Evolutionary conservation across 2,888 invertebrate species (phyloP).

Genomic region (Xanthorhoe spadicearia): DNA sequence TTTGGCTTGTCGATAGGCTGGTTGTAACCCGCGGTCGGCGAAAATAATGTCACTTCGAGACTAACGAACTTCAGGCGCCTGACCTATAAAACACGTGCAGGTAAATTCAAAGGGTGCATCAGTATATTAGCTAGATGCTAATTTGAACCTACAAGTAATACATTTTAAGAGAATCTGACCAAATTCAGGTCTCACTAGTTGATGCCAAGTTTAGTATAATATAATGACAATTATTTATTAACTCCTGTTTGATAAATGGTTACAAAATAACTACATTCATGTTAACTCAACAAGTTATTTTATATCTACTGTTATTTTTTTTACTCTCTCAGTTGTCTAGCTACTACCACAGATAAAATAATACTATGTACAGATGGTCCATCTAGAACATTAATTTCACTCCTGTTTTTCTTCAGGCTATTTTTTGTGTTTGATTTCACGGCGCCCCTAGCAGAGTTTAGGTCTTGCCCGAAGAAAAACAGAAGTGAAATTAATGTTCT

Average conservation of each 20-base stretch:
- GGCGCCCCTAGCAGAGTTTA: too few relatives aligned
- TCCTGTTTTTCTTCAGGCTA: too few relatives aligned
- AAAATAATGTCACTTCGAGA: conserved; percentile 84
- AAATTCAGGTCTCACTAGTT: background rate
- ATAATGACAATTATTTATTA: background rate
- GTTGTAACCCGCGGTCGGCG: conserved; percentile 69
- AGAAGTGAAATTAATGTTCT: too few relatives aligned
- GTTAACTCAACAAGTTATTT: background rate
- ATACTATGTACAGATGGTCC: too few relatives aligned
- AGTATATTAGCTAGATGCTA: conserved; percentile 39
- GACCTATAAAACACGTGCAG: conserved; percentile 76
- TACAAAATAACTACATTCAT: background rate
- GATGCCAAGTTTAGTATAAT: background rate
- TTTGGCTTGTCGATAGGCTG: conserved; percentile 81
- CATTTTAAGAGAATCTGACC: background rate
- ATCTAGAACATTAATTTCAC: too few relatives aligned
- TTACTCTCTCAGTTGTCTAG: conserved; percentile 31
- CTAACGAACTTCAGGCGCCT: conserved; percentile 81
- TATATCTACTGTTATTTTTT: conserved; percentile 6
- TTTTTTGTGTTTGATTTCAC: too few relatives aligned
- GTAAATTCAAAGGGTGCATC: conserved; percentile 55
- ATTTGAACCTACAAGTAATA: conserved; percentile 25
- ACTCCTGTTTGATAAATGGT: background rate
- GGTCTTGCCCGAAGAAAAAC: too few relatives aligned
- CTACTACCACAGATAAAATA: too few relatives aligned